Base-by-base conservation (phyloP, 2,888 invertebrate species). In the Pimpla rufipes region DNA sequence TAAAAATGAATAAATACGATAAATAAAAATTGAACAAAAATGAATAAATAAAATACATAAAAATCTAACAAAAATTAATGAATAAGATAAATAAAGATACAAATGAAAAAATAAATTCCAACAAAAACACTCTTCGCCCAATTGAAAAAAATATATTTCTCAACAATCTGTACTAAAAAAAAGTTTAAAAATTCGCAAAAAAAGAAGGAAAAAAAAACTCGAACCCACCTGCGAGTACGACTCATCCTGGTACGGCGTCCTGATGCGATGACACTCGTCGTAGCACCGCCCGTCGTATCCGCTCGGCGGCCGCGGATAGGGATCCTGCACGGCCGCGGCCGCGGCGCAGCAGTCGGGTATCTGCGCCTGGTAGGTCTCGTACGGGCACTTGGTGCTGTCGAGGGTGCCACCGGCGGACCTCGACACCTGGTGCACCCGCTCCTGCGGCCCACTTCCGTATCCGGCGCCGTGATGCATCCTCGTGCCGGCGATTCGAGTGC, bases 231-330 rank as follows among this genome's bases (percentile, higher is more conserved):
- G 93, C 40, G 90, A 75, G 78, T 91, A 93, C 75, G 91, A 85
- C 77, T 93, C 92, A 71, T 93, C 92, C 84, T 90, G 92, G 86
- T 92, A 93, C 78, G 93, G 90, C 62, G 91, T 88, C 79, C 92
- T 90, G 70, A 87, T 83, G 71, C 91, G 90, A 85, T 92, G 92
- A 75, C 91, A 93, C 35, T 93, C 93, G 76, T 93, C 92, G 86
- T 91, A 93, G 80, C 92, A 92, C 75, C 91, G 89, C 66, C 89
- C 90, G 66, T 93, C 92, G 84, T 93, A 93, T 66, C 90, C 92
- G 84, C 92, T 94, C 21, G 94, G 94, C 55, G 93, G 94, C 77
- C 94, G 93, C 13, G 93, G 92, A 81, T 92, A 93, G 67, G 92
- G 88, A 74, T 93, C 93, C 86, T 92, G 93, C n/a, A 89, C 90